Evolutionary conservation across 1,140 invertebrate species (phyloP), one percentile per base, ranked within the genome.

Genomic region (Campodea augens): DNA sequence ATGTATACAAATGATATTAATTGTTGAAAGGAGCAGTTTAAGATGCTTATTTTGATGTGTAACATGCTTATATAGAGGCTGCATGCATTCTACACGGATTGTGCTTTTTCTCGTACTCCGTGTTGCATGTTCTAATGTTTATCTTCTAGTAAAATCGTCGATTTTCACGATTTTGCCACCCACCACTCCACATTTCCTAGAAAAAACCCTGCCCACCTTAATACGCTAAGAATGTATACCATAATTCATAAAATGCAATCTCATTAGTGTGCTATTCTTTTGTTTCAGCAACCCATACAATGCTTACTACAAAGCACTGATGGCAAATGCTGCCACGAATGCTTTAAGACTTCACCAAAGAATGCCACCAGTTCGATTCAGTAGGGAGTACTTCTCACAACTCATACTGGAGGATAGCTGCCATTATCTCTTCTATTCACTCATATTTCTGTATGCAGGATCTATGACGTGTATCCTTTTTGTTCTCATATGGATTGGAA

Each of bases 341-440:
- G 89, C 91, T 3, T 65, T 98, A 25, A 69, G 92, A 43, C 68
- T 98, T 44, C 90, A 97, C 64, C 92, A 97, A 62, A 72, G 92
- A 47, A 64, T 97, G 41, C 86, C 87, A 18, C 63, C 69, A 41
- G 79, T 93, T 47, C 72, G 78, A 41, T 67, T 95, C 24, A 81
- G 70, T 42, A 65, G 80, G 48, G 77, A 87, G 58, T 96, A 91
- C 60, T 62, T 95, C 24, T 67, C 71, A 10, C 61, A 69, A 5
- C 60, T 98, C 45, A 68, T 95, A 49, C 54, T 77, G 36, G 93
- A 98, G 64, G 93, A 98, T 66, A 92, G 88, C 46, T 90, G 84
- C 52, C 93, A 98, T 62, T 97, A 98, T 60, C 68, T 98, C 43
- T 76, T 96, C 60, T 98, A 84, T 63, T 87, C 87, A 10, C 61